Evolutionary conservation across 2,888 invertebrate genomes (phyloP), one percentile per base, ranked within the genome.

Genomic region (Tridacna crocea): DNA sequence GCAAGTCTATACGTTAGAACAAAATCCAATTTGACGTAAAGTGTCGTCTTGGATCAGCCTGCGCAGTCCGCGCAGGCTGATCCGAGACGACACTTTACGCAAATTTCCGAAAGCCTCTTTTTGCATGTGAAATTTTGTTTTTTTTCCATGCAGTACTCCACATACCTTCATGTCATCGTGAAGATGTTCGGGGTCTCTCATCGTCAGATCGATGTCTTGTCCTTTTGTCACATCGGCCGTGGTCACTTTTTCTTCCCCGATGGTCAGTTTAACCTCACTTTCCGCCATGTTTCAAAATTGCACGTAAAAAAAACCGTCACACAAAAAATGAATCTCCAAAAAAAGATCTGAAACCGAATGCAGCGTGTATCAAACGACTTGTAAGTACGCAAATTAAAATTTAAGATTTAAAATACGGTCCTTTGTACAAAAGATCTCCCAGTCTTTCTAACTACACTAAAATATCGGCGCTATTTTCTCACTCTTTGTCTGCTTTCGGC

Each of bases 101-200:
- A n/a, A n/a, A n/a, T n/a, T n/a, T n/a, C n/a, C n/a, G n/a, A n/a
- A n/a, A n/a, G n/a, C n/a, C n/a, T n/a, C n/a, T n/a, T n/a, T 2
- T 2, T 36, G 36, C 36, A 36, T 4, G 36, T 36, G 36, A 36
- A 36, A 36, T 4, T 36, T 8, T 2, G 36, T 2, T 36, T 36
- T 36, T 36, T 8, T 36, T 4, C 8, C 2, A 4, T 36, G 36
- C 36, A 8, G 36, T 8, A 61, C n/a, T 4, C 26, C 11, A 70
- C 75, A 68, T 86, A 90, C 90, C 89, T 83, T 87, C 26, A 88
- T 74, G 26, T 87, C 81, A 36, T 88, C 87, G 61, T 89, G 88
- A 55, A 90, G 76, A 48, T 87, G 75, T 70, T 88, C 76, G 0
- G 90, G 90, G 55, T 90, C 90, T 27, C 90, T 68, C 24, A 79